Evolutionary conservation across 2,797 vertebrate genomes (phyloP).

Genomic region (Columba guinea): DNA sequence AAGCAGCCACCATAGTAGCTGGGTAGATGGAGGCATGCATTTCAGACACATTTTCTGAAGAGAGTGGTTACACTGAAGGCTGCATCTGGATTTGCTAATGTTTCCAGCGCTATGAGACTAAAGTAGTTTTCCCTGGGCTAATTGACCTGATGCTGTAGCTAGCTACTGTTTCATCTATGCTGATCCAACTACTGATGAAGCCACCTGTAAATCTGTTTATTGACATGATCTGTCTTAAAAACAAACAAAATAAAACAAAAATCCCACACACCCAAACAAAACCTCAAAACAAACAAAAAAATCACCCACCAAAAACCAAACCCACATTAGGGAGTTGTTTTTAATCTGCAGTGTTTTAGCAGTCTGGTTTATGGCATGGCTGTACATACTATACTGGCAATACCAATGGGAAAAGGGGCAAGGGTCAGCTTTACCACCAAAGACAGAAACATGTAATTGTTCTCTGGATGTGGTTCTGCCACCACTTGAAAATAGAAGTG

Average conservation of each 20-base stretch:
- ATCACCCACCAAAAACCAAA: background rate
- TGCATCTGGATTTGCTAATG: background rate
- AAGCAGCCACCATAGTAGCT: background rate
- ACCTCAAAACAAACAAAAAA: background rate
- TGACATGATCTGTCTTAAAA: background rate
- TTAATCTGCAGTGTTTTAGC: background rate
- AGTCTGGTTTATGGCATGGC: background rate
- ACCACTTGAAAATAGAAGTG: background rate
- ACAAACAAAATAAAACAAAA: background rate
- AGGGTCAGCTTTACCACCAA: background rate
- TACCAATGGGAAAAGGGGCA: background rate
- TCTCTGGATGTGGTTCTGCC: background rate
- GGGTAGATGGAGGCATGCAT: background rate
- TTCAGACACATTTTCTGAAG: background rate
- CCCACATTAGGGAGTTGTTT: background rate
- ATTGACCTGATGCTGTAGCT: background rate
- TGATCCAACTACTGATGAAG: background rate
- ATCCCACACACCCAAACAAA: background rate
- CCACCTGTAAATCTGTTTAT: background rate
- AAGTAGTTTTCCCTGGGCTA: background rate
- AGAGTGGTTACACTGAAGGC: background rate
- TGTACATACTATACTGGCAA: accelerated
- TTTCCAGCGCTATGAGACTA: background rate
- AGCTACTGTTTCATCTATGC: background rate
- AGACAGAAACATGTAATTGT: background rate